Conservation (phyloP, 2,113 vertebrate species). For the Sciurus niger region DNA sequence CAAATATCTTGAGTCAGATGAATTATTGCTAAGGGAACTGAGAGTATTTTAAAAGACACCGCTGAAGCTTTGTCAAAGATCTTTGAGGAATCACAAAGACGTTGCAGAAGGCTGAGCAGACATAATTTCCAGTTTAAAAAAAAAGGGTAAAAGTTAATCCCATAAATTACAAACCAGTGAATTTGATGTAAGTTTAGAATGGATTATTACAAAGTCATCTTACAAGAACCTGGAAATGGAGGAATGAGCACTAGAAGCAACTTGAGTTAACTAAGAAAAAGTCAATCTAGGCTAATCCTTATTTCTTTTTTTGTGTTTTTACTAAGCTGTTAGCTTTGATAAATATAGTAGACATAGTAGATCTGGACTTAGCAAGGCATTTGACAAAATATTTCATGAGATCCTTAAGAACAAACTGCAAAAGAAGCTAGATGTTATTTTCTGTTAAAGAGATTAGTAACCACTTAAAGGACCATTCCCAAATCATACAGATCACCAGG, state of each 20-base stretch:
- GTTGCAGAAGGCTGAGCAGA: slow-evolving; percentile 35
- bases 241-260: slow-evolving; percentile 53
- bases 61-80: slow-evolving; percentile 29
- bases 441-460: slow-evolving; percentile 68
- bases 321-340: slow-evolving; percentile 50
- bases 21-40: slow-evolving; percentile 47
- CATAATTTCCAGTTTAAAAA: slow-evolving; percentile 58
- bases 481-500: slow-evolving; percentile 55
- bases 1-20: slow-evolving; percentile 33
- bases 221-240: slow-evolving; percentile 52
- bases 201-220: slow-evolving; percentile 23
- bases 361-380: slow-evolving; percentile 41
- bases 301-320: slow-evolving; percentile 45
- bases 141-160: slow-evolving; percentile 47
- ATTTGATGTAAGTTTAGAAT: slow-evolving; percentile 18
- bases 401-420: slow-evolving; percentile 49
- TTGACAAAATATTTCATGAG: slow-evolving; percentile 56
- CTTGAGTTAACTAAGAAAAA: slow-evolving; percentile 64
- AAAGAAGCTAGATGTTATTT: slow-evolving; percentile 52
- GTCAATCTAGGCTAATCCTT: slow-evolving; percentile 47
- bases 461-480: slow-evolving; percentile 56
- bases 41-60: slow-evolving; percentile 51
- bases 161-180: slow-evolving; percentile 28
- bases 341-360: not conserved
- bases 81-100: slow-evolving; percentile 59